A percentile compares a stretch with the other conserved stretches of the same genome.
Conservation (phyloP, 2,797 vertebrate genomes). For the Lateolabrax maculatus region DNA sequence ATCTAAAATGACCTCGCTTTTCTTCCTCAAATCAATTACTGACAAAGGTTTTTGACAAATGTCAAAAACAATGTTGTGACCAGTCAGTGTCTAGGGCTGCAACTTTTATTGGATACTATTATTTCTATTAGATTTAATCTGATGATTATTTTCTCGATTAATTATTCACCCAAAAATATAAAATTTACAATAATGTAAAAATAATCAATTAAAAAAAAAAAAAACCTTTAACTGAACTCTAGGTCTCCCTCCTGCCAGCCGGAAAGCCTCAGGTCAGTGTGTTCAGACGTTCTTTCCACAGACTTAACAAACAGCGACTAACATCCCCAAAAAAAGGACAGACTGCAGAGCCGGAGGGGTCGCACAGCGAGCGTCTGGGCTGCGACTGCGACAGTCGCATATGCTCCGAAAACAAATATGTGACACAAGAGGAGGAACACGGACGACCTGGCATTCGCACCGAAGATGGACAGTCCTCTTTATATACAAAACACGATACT, state of each 20-base stretch:
- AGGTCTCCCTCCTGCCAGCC: background rate
- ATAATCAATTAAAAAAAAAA: background rate
- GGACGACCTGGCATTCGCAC: background rate
- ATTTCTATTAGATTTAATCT: background rate
- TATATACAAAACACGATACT: background rate
- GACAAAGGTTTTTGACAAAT: background rate
- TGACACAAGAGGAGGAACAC: background rate
- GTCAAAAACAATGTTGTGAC: no score
- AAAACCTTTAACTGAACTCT: background rate
- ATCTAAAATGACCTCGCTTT: background rate
- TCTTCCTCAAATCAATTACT: background rate
- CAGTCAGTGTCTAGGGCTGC: no score
- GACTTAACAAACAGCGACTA: slow-evolving; percentile 2
- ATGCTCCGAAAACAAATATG: slow-evolving; percentile 1
- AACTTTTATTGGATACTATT: background rate
- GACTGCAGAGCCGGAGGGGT: slow-evolving; percentile 13
- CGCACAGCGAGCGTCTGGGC: background rate
- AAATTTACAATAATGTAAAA: no score
- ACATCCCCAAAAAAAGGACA: slow-evolving; percentile 41
- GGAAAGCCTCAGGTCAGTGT: background rate
- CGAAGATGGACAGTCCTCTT: background rate
- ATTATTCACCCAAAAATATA: no score
- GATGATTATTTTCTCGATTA: background rate
- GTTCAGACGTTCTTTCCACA: slow-evolving; percentile 28
- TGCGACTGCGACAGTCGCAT: background rate